Base-by-base conservation (phyloP, 2,113 vertebrate species). In the Spermophilus dauricus region DNA sequence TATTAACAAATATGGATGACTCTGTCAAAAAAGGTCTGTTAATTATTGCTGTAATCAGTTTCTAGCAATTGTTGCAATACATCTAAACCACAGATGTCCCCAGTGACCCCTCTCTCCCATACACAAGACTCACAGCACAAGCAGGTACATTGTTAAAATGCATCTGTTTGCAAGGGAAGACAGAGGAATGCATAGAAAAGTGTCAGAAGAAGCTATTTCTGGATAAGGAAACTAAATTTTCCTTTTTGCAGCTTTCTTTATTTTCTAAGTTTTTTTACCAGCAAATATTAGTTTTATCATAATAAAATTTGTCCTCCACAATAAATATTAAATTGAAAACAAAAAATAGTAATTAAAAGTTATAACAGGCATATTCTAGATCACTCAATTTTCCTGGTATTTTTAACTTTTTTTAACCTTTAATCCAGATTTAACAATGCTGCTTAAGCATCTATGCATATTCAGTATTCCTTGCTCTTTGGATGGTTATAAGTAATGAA, bases 161-260 rank as follows among this genome's bases (percentile, higher is more conserved):
- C 48, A 1, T 16, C 5, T 1, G 45, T 73, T 72, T 65, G 24
- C 63, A 37, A 37, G 14, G 48, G 48, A 78, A 87, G 26, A 45
- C 63, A 37, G 42, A 58, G 63, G 45, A 88, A 24, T 5, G 37
- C 22, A 61, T 4, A 28, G 32, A 34, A 67, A 58, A 61, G 14
- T 56, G 83, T 78, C 42, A 94, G 51, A 81, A 58, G 34, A 89
- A 72, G 26, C 86, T 95, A 72, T 86, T 93, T 93, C 58, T 78
- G 81, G 67, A 77, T 69, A 45, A 39, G 34, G 10, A 67, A 1
- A 42, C 51, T n/a, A 7, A 73, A 48, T 67, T 32, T n/a, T 45
- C 63, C 12, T 51, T 75, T 86, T 30, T 61, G 28, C 16, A 53
- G 17, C 61, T 61, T 20, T 61, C 58, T 69, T 84, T 51, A 48